Conservation (phyloP, 2,113 vertebrate genomes). For the Anhinga rufa region DNA sequence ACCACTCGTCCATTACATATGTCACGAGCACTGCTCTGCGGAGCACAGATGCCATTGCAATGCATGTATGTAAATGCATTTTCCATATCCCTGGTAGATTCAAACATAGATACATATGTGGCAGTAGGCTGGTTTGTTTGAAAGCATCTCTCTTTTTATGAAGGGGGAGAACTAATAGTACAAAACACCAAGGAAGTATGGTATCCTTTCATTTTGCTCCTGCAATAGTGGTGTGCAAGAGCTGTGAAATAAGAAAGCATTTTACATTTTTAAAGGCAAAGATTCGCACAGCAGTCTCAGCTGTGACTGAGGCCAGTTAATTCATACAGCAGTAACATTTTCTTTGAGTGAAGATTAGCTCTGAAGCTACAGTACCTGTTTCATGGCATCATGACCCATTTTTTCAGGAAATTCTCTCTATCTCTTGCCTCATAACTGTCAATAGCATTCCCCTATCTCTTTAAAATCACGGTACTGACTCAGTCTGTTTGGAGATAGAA, state of each 20-base stretch:
- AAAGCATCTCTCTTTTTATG: not conserved
- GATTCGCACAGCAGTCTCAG: not conserved
- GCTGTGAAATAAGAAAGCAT: not conserved
- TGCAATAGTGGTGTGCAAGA: not conserved
- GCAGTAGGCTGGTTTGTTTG: not conserved
- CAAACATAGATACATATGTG: not conserved
- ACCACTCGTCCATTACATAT: not conserved
- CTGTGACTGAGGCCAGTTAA: not conserved
- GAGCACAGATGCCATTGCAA: not conserved
- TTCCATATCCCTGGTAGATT: not conserved
- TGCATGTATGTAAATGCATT: not conserved
- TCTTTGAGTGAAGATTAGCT: not conserved
- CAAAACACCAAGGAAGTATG: not conserved
- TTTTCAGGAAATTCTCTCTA: not conserved
- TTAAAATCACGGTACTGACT: not conserved
- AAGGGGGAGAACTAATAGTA: not conserved
- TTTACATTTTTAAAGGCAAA: not conserved
- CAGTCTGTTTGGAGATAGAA: constrained; percentile 46
- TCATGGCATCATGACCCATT: not conserved
- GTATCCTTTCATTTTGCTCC: not conserved
- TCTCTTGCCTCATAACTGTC: not conserved
- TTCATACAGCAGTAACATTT: not conserved
- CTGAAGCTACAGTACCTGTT: not conserved
- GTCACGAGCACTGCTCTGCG: not conserved
- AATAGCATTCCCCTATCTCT: not conserved